Evolutionary conservation across 30 jellyfish, hydroid and myxozoan genomes (phyloP).

Genomic region (Hydractinia symbiolongicarpus): DNA sequence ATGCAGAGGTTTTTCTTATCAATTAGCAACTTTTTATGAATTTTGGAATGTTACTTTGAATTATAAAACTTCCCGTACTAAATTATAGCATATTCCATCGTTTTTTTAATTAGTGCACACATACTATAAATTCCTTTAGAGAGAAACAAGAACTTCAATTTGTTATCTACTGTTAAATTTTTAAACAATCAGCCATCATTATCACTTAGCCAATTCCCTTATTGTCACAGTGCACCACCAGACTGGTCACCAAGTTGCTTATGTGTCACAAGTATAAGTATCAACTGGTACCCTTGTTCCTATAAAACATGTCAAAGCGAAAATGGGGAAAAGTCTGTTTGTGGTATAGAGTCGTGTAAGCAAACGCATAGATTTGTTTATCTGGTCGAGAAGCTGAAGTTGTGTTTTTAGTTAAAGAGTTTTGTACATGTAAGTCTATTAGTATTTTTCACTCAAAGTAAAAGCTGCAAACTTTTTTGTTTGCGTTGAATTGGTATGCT

Average conservation of each 20-base stretch:
- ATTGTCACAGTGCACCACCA: background rate
- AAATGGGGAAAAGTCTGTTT: background rate
- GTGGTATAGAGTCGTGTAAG: slow-evolving; percentile 6
- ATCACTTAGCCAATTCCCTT: background rate
- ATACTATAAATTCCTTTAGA: background rate
- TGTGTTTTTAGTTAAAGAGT: background rate
- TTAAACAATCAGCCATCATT: no score
- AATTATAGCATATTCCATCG: background rate
- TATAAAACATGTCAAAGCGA: background rate
- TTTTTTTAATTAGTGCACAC: background rate
- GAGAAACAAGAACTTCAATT: no score
- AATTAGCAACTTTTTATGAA: no score
- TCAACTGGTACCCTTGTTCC: background rate
- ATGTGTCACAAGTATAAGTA: background rate
- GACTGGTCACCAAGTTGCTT: slow-evolving; percentile 12
- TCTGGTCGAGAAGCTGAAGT: slow-evolving; percentile 7
- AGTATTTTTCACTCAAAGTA: no score
- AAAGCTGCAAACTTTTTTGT: no score
- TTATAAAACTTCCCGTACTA: background rate
- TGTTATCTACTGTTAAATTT: no score
- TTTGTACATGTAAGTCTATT: no score
- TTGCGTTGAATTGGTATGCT: no score
- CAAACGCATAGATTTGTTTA: background rate
- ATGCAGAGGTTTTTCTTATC: no score
- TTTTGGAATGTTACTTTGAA: background rate